Conservation (phyloP, 2,888 invertebrate species). For the Sinopyrophorus schimmeli region DNA sequence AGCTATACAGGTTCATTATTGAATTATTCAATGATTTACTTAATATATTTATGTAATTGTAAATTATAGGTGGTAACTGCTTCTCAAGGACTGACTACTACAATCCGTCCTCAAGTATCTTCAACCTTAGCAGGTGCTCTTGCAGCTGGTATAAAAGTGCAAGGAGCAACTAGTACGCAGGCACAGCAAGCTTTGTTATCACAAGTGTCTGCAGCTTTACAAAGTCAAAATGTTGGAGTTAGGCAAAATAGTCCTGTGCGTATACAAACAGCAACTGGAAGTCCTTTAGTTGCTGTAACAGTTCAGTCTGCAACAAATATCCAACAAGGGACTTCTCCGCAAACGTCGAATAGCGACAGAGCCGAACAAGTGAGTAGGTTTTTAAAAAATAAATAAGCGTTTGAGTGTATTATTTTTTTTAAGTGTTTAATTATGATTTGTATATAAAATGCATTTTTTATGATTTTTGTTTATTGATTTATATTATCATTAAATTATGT, state of each 20-base stretch:
- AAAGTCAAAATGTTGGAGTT: conserved; percentile 55
- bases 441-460: too few species aligned
- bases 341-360: conserved; percentile 41
- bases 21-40: not conserved
- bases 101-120: conserved; percentile 58
- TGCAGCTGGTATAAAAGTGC: conserved; percentile 59
- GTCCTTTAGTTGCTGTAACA: conserved; percentile 54
- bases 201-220: conserved; percentile 60
- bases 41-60: not conserved
- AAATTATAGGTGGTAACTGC: conserved; percentile 60
- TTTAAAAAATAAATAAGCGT: conserved; percentile 43
- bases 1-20: conserved; percentile 60
- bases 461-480: too few species aligned
- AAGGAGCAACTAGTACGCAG: conserved; percentile 46
- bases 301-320: conserved; percentile 64
- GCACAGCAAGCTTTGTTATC: conserved; percentile 61
- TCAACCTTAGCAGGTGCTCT: conserved; percentile 56
- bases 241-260: conserved; percentile 65
- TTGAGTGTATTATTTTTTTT: conserved; percentile 8
- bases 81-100: conserved; percentile 57
- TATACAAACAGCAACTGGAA: conserved; percentile 58
- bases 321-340: conserved; percentile 46
- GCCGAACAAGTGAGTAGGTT: conserved; percentile 50
- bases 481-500: too few species aligned
- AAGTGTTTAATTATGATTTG: too few species aligned